These are phyloP conservation scores for Drosophila albomicans DNA, from an alignment of 1,140 invertebrate species.

Conservation along the genomic window DNA sequence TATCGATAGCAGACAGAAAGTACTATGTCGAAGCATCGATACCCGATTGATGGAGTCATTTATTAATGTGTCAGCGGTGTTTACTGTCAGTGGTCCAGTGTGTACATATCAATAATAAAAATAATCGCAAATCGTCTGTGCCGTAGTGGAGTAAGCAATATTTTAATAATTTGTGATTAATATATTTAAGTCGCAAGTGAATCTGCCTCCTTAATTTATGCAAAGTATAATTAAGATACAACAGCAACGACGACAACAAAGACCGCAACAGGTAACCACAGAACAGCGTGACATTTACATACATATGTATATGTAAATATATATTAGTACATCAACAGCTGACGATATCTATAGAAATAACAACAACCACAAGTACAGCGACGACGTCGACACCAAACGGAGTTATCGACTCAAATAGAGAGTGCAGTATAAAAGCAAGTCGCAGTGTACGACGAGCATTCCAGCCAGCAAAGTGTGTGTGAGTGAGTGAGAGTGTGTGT, in stretches of 20 bases:
- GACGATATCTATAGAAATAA: slow-evolving; percentile 4
- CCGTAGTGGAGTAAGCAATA: background rate
- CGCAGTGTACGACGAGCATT: slow-evolving; percentile 18
- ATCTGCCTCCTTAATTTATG: slow-evolving; percentile 11
- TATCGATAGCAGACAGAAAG: background rate
- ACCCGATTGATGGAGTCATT: too few relatives aligned
- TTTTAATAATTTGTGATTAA: slow-evolving; percentile 10
- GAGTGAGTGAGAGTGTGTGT: too few relatives aligned
- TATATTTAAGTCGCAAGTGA: slow-evolving; percentile 6
- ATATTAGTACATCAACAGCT: slow-evolving; percentile 22
- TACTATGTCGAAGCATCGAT: too few relatives aligned
- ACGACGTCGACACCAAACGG: background rate
- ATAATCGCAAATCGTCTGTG: slow-evolving; percentile 27
- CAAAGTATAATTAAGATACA: too few relatives aligned
- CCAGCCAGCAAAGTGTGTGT: background rate
- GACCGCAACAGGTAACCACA: slow-evolving; percentile 31
- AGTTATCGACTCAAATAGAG: slow-evolving; percentile 3
- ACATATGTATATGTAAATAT: too few relatives aligned
- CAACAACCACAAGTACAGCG: slow-evolving; percentile 3
- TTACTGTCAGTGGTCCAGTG: background rate
- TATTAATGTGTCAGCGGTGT: background rate
- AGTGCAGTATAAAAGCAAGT: background rate
- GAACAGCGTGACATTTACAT: slow-evolving; percentile 31
- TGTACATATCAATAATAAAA: slow-evolving; percentile 7
- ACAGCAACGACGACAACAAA: background rate